Conservation (phyloP, 2,113 vertebrate genomes). For the Perccottus glenii region DNA sequence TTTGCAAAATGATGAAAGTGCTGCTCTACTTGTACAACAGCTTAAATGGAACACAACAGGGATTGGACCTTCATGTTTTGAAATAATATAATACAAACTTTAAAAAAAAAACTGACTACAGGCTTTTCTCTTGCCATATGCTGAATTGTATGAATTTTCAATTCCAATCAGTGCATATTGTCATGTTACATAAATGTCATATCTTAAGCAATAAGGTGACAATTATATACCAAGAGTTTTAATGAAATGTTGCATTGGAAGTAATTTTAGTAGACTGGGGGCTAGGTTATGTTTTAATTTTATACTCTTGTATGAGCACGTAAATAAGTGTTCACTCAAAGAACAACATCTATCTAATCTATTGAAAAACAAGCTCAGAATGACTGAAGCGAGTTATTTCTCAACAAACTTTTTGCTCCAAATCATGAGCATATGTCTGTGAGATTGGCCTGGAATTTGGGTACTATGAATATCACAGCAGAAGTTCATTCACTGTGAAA, state of each 20-base stretch:
- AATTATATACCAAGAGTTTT: not conserved
- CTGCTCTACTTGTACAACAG: not conserved
- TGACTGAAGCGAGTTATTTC: not conserved
- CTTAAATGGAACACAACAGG: constrained; percentile 21
- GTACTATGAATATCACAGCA: constrained; percentile 42
- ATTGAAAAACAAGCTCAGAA: not conserved
- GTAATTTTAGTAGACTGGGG: not conserved
- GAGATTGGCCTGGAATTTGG: constrained; percentile 20
- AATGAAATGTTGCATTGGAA: too few species aligned
- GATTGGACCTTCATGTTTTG: constrained; percentile 4
- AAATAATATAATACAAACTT: constrained; percentile 4
- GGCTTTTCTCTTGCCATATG: not conserved
- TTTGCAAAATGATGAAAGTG: constrained; percentile 8
- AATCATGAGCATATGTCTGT: constrained; percentile 23
- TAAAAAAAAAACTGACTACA: constrained; percentile 1
- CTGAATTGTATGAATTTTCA: constrained; percentile 24
- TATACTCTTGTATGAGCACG: not conserved
- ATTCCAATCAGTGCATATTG: constrained; percentile 25
- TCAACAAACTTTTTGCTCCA: constrained; percentile 10
- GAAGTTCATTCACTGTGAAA: constrained; percentile 14
- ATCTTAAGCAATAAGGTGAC: not conserved
- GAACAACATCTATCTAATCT: not conserved
- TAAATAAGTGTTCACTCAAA: not conserved
- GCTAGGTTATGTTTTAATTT: not conserved
- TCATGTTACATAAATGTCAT: constrained; percentile 48